Evolutionary conservation across 2,888 invertebrate genomes (phyloP), one percentile per base, ranked within the genome.

Genomic region (Melanophora roralis): DNA sequence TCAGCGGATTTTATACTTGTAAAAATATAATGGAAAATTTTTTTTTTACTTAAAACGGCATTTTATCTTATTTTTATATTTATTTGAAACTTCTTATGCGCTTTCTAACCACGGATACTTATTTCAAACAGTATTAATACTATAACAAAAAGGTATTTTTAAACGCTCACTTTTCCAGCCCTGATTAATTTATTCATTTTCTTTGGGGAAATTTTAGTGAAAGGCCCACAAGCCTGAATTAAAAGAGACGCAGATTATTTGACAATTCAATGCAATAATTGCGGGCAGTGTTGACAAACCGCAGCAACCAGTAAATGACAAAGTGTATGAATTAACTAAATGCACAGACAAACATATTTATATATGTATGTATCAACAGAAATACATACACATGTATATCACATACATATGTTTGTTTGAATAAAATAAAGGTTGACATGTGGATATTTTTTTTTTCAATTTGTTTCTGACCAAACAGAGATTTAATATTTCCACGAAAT

Each of bases 261-360:
- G 69, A 69, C 74, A 79, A 74, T 79, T 74, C 64, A 79, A 64
- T 79, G 69, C 78, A 79, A 79, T 79, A 79, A 79, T 79, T 79
- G 78, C 74, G 78, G 78, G 51, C 51, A 74, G 65, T 74, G 74
- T 53, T 74, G 78, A 79, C 78, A 79, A 79, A 74, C 78, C 78
- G 38, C 78, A 79, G 34, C 69, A 74, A 71, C 78, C 78, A 69
- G 69, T 64, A 64, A 79, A 79, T 79, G 74, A 74, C 74, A 74
- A 79, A 79, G 69, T 79, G 68, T 62, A 62, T 62, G 47, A 51
- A 32, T 47, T 47, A 55, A 40, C 55, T 64, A 40, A 23, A 14
- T 57, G 36, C 45, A 43, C 19, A 27, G n/a, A n/a, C n/a, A n/a
- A n/a, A 27, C 27, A 3, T 27, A 27, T 6, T 5, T 27, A 6